phyloP scores from a whole-genome alignment of 2,113 vertebrate genomes.

The Microtus richardsoni region DNA sequence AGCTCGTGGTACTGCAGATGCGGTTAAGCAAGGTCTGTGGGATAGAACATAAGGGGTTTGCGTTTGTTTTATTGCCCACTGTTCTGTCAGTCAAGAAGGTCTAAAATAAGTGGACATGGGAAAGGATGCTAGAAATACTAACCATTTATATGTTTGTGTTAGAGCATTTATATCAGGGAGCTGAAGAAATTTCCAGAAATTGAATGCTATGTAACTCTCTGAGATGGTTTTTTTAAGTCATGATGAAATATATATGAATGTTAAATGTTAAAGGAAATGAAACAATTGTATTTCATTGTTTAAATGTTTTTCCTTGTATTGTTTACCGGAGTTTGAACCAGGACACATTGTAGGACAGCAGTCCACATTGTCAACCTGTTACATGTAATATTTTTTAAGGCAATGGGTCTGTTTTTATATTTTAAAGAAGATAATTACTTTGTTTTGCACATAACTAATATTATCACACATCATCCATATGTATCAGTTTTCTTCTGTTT shows the following conservation, averaged over 20 bases:
- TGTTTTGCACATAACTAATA: not conserved
- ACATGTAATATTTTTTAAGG: constrained; percentile 5
- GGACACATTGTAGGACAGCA: not conserved
- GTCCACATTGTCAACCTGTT: not conserved
- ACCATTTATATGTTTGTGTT: not conserved
- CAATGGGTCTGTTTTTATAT: not conserved
- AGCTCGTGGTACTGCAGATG: constrained; percentile 86
- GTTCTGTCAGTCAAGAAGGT: constrained; percentile 30
- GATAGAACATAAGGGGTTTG: constrained; percentile 83
- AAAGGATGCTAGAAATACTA: constrained; percentile 8
- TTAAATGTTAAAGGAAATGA: not conserved
- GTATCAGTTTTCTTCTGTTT: not conserved
- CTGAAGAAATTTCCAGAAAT: not conserved
- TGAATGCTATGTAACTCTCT: not conserved
- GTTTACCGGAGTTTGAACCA: not conserved
- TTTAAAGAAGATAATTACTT: not conserved
- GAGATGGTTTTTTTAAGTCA: constrained; percentile 26
- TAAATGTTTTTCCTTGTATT: not conserved
- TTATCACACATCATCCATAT: not conserved
- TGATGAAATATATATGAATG: not conserved
- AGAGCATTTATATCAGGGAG: not conserved
- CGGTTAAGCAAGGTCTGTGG: constrained; percentile 83
- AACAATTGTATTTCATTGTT: constrained; percentile 25
- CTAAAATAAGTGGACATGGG: constrained; percentile 42
- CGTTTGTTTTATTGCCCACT: not conserved